These are phyloP conservation scores for Apodemia mormo DNA, from an alignment of 2,888 invertebrate species.

Conservation along the genomic window DNA sequence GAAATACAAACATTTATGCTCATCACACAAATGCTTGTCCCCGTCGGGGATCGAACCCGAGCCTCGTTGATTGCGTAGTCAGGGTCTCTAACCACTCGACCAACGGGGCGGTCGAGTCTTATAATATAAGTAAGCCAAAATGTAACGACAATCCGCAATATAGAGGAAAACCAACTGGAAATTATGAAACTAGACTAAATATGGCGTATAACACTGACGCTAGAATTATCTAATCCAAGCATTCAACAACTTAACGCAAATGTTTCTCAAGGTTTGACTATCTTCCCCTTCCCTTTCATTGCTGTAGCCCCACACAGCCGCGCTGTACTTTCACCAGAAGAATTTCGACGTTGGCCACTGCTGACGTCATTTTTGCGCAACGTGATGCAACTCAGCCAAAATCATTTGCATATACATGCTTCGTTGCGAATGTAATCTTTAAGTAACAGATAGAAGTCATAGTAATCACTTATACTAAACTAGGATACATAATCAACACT, in stretches of 20 bases:
- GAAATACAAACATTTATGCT: no score
- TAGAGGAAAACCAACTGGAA: neutral
- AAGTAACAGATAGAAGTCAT: slow-evolving; percentile 7
- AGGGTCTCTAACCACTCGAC: no score
- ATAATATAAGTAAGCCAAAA: no score
- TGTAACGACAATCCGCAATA: neutral
- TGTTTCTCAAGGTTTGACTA: neutral
- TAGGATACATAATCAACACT: no score
- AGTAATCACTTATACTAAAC: neutral
- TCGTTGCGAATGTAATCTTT: slow-evolving; percentile 11
- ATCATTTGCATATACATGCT: slow-evolving; percentile 32
- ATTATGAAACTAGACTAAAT: neutral
- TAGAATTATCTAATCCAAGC: slow-evolving; percentile 2
- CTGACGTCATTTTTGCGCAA: slow-evolving; percentile 76
- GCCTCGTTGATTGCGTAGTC: no score
- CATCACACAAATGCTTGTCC: no score
- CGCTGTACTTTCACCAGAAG: slow-evolving; percentile 74
- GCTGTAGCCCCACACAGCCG: slow-evolving; percentile 43
- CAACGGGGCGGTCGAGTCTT: no score
- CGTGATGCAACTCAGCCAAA: slow-evolving; percentile 60
- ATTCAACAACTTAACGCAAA: neutral
- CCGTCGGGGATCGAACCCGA: no score
- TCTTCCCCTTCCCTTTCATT: slow-evolving; percentile 6
- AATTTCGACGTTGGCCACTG: slow-evolving; percentile 57
- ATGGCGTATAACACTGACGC: slow-evolving; percentile 2